A percentile compares a stretch with the other conserved stretches of the same genome.
phyloP scores from a whole-genome alignment of 2,113 vertebrate genomes.

The Galeopterus variegatus region DNA sequence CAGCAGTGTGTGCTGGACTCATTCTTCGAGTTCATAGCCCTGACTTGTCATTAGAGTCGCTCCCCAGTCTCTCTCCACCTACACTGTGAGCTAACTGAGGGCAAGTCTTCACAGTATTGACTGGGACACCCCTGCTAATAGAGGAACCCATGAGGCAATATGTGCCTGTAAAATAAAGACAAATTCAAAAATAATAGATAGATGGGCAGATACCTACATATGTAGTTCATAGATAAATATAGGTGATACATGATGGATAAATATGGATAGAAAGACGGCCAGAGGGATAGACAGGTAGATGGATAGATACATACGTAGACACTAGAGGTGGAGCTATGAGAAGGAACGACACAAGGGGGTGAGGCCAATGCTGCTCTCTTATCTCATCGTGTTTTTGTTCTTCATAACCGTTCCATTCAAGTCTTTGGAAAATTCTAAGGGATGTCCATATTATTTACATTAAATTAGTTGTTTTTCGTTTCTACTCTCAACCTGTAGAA shows the following conservation, averaged over 20 bases:
- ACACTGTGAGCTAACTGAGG: neutral
- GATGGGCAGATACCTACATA: neutral
- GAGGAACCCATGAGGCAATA: neutral
- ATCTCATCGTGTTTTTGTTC: neutral
- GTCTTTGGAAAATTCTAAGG: neutral
- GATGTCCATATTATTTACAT: neutral
- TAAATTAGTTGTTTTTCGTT: neutral
- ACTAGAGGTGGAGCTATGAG: neutral
- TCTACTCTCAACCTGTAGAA: neutral
- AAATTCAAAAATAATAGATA: neutral
- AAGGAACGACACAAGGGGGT: accelerated
- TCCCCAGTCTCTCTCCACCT: neutral
- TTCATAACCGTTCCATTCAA: neutral
- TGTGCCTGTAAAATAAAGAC: neutral
- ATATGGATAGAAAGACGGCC: too few species aligned
- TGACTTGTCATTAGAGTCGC: neutral
- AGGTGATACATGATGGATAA: neutral
- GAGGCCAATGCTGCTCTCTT: neutral
- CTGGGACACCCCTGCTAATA: neutral
- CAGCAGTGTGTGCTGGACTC: neutral
- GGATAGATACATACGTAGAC: too few species aligned
- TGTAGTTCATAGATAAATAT: neutral
- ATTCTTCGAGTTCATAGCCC: neutral
- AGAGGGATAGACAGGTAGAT: neutral
- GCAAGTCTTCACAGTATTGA: neutral